Conservation (phyloP, 2,797 vertebrate species). For the Ambastaia sidthimunki region DNA sequence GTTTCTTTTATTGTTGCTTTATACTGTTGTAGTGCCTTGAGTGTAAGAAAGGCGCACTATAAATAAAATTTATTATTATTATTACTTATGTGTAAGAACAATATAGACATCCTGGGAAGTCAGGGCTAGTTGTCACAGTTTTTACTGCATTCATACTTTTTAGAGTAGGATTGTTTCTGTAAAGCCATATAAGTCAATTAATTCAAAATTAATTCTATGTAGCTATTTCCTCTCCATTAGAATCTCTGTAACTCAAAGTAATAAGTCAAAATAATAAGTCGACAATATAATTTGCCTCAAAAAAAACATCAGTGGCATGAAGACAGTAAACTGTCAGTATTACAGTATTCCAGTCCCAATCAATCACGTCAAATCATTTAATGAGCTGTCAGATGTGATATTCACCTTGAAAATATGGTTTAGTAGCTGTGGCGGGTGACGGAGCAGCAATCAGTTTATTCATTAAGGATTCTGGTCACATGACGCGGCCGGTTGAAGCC, state of each 20-base stretch:
- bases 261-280: neutral
- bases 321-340: neutral
- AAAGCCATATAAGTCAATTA: too few relatives aligned
- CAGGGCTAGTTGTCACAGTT: too few relatives aligned
- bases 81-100: too few relatives aligned
- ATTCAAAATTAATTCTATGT: neutral
- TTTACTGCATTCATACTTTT: too few relatives aligned
- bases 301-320: slow-evolving; percentile 16
- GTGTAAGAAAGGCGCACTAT: too few relatives aligned
- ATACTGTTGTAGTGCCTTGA: too few relatives aligned
- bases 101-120: too few relatives aligned
- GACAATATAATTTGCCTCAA: neutral
- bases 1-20: too few relatives aligned
- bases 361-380: slow-evolving; percentile 12
- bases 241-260: neutral
- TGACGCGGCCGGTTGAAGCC: neutral
- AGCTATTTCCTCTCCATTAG: neutral
- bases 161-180: neutral
- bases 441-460: neutral
- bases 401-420: slow-evolving; percentile 36
- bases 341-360: slow-evolving; percentile 7
- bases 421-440: slow-evolving; percentile 30
- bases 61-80: too few relatives aligned
- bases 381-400: slow-evolving; percentile 41
- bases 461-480: slow-evolving; percentile 27